Percentiles rank a stretch among this genome's conserved stretches.
phyloP scores from a whole-genome alignment of 2,888 invertebrate species.

The Eristalis tenax region DNA sequence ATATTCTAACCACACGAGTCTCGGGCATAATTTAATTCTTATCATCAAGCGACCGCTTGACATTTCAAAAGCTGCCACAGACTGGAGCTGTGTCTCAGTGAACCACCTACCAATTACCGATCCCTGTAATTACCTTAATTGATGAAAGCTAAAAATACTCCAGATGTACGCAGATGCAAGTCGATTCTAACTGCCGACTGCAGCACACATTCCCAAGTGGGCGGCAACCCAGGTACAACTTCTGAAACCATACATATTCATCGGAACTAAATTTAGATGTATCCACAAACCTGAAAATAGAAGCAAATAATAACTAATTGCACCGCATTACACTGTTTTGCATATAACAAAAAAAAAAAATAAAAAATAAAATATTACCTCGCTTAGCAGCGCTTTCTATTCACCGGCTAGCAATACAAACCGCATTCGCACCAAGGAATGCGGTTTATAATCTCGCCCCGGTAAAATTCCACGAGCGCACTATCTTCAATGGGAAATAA shows the following conservation, averaged over 20 bases:
- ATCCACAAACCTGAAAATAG: conserved; percentile 7
- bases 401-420: conserved; percentile 29
- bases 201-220: background rate
- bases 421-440: conserved; percentile 56
- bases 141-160: background rate
- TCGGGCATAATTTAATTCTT: background rate
- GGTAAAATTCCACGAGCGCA: conserved; percentile 38
- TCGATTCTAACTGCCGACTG: background rate
- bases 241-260: conserved; percentile 9
- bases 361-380: background rate
- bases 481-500: conserved; percentile 31
- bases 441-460: conserved; percentile 47
- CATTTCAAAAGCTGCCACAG: background rate
- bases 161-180: background rate
- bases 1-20: background rate
- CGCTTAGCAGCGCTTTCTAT: conserved; percentile 36
- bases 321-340: background rate
- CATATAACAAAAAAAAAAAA: conserved; percentile 4
- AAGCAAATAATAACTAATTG: conserved; percentile 12
- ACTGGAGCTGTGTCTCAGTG: background rate
- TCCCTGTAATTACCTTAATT: background rate
- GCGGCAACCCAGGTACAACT: background rate
- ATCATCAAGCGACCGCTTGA: background rate
- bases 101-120: background rate
- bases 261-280: conserved; percentile 14